These are phyloP conservation scores for Biston stratarius DNA, from an alignment of 2,888 invertebrate species.

Conservation along the genomic window DNA sequence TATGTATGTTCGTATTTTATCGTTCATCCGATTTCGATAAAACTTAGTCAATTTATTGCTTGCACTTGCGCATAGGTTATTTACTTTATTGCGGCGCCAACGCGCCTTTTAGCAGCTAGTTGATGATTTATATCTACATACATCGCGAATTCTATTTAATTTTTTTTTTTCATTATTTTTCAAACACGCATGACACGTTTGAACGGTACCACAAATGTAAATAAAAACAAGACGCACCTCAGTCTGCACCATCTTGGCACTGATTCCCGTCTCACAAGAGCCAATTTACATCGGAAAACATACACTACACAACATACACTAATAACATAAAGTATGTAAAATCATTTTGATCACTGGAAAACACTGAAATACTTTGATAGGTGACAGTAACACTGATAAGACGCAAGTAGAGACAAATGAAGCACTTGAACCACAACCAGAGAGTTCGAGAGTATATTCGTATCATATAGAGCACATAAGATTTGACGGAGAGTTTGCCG, in stretches of 20 bases:
- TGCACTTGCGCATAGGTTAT: no score
- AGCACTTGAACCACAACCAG: neutral
- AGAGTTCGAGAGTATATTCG: neutral
- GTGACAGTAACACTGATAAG: slow-evolving; percentile 4
- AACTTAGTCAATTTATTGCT: no score
- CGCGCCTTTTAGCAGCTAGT: no score
- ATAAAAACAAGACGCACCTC: slow-evolving; percentile 68
- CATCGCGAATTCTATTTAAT: no score
- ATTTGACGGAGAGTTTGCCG: slow-evolving; percentile 30
- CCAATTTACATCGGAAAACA: slow-evolving; percentile 37
- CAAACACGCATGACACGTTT: slow-evolving; percentile 14
- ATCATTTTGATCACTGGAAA: slow-evolving; percentile 36
- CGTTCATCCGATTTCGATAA: no score
- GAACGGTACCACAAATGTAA: slow-evolving; percentile 48
- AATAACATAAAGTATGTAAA: slow-evolving; percentile 25
- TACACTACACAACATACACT: slow-evolving; percentile 6
- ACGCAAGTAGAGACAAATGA: neutral
- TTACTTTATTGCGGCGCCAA: no score
- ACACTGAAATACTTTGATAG: slow-evolving; percentile 13
- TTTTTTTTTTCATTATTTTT: no score
- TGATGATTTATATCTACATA: no score
- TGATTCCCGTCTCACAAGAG: slow-evolving; percentile 45
- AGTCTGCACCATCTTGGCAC: slow-evolving; percentile 71
- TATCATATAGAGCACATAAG: neutral
- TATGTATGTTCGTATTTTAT: no score